phyloP scores from a whole-genome alignment of 2,888 invertebrate genomes.

The Phalera bucephala region DNA sequence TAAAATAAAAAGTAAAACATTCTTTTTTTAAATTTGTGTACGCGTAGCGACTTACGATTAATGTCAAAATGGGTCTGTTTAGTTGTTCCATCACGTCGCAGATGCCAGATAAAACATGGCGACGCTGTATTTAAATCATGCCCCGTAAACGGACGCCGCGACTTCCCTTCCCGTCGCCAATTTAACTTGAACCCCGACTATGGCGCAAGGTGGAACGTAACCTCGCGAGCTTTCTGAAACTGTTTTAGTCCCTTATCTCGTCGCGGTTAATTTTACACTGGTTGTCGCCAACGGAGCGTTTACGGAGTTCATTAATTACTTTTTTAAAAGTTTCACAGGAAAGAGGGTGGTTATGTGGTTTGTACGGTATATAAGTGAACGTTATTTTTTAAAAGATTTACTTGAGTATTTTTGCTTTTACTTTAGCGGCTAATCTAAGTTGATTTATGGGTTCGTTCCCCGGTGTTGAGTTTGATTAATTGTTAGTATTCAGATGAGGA shows the following conservation, averaged over 20 bases:
- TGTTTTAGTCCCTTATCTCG: conserved; percentile 20
- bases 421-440: conserved; percentile 8
- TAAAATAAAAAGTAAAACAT: too few relatives aligned
- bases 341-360: conserved; percentile 41
- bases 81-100: conserved; percentile 61
- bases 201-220: conserved; percentile 32
- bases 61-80: conserved; percentile 47
- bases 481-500: conserved; percentile 1
- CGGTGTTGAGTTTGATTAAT: background rate
- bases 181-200: conserved; percentile 36
- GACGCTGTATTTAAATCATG: conserved; percentile 70
- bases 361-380: conserved; percentile 21
- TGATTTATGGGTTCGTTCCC: conserved; percentile 15
- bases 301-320: conserved; percentile 66
- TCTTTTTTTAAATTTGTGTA: conserved; percentile 21
- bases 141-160: conserved; percentile 43
- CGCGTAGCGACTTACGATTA: conserved; percentile 36
- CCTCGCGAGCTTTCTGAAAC: conserved; percentile 5
- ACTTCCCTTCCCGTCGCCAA: conserved; percentile 47
- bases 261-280: conserved; percentile 34
- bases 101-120: conserved; percentile 72
- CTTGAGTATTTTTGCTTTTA: conserved; percentile 2
- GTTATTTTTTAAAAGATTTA: conserved; percentile 17
- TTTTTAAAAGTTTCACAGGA: conserved; percentile 57
- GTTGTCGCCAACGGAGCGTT: conserved; percentile 38